phyloP scores from a whole-genome alignment of 2,797 vertebrate species.

The Alosa sapidissima region DNA sequence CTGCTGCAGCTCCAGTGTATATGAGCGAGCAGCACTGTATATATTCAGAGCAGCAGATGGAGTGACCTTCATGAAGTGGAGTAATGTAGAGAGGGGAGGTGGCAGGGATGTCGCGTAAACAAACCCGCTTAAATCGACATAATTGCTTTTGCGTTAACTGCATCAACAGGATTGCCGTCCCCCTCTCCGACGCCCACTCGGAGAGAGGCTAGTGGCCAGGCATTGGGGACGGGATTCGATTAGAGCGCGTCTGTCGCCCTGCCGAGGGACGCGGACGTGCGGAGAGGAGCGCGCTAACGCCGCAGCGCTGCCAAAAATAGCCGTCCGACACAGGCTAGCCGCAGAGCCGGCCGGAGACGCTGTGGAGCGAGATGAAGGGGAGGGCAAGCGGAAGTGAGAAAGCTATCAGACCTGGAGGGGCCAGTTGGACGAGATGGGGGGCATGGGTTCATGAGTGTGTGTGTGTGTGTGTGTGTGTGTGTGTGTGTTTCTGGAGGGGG shows the following conservation, averaged over 20 bases:
- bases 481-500: slow-evolving; percentile 34
- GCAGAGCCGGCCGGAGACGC: not conserved
- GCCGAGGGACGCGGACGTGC: not conserved
- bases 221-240: slow-evolving; percentile 32
- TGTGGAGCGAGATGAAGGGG: not conserved
- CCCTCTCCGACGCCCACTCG: slow-evolving; percentile 30
- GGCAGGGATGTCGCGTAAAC: slow-evolving; percentile 66
- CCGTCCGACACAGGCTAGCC: not conserved
- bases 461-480: slow-evolving; percentile 27
- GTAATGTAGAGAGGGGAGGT: not conserved
- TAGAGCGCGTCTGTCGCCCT: slow-evolving; percentile 28
- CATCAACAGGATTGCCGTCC: slow-evolving; percentile 74
- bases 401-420: slow-evolving; percentile 4
- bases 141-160: slow-evolving; percentile 74
- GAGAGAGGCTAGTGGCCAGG: slow-evolving; percentile 31
- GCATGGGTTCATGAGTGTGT: slow-evolving; percentile 37
- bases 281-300: not conserved
- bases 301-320: slow-evolving; percentile 4
- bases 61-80: slow-evolving; percentile 50
- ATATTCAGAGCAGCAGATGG: not conserved
- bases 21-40: not conserved
- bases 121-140: slow-evolving; percentile 75
- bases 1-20: not conserved
- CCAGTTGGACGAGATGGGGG: not conserved
- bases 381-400: not conserved